Evolutionary conservation across 2,797 vertebrate species (phyloP), one percentile per base, ranked within the genome.

Genomic region (Glyptemys insculpta): DNA sequence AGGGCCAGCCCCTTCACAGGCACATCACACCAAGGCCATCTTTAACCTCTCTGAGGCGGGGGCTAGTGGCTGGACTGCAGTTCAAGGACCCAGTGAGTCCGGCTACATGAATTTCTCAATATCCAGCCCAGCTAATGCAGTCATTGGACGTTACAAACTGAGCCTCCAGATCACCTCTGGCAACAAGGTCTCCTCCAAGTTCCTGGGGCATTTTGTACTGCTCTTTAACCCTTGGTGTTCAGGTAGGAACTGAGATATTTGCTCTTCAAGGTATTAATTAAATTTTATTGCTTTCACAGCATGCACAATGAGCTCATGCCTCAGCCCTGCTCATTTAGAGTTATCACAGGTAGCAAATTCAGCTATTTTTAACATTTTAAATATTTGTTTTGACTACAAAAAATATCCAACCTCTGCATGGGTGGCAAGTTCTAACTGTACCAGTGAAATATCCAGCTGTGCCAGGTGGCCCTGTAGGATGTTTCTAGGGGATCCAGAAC

Each of bases 201-300:
- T 93, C 72, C 96, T 98, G 72, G 98, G 98, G 11, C 97, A 95
- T 16, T 98, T 98, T 85, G 89, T 98, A 29, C 34, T 98, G 65
- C 98, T 99, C 86, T 99, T 98, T 90, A 99, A 99, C 62, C 98
- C 98, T 0, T 99, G 98, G 98, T 94, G 97, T 74, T 82, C 96
- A 96, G 98, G 98, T 99, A 97, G 47, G 97, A 87, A 34, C 56
- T 34, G 1, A 1, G 11, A 12, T 34, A 3, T 52, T 84, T n/a
- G 16, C 65, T 86, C 95, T 3, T 34, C 3, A 9, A 1, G 2
- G 12, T 31, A 98, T 6, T 85, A 91, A 10, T 41, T 2, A 2
- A 62, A 92, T 18, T 50, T 86, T 25, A n/a, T 98, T 98, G 98
- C 23, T 98, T 98, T 90, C n/a, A 2, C 3, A 0, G 15, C 7